Conservation (phyloP, 2,113 vertebrate genomes). For the Cryptomyrus ogoouensis region DNA sequence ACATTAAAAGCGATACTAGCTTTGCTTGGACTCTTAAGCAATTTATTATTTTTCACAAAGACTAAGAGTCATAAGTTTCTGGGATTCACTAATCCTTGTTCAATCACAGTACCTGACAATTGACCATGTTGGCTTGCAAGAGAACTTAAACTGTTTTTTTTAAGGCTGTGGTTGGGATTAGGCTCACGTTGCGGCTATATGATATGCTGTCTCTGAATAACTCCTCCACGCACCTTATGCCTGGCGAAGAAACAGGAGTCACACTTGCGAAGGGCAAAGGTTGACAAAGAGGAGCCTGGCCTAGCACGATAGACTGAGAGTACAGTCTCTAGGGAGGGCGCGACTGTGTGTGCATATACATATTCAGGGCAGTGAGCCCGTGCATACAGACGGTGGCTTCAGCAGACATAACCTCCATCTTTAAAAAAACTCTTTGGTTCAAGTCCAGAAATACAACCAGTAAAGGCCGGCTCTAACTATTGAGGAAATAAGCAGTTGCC, state of each 20-base stretch:
- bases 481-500: neutral
- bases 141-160: neutral
- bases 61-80: neutral
- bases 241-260: neutral
- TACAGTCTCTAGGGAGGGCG: neutral
- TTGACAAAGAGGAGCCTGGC: neutral
- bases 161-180: neutral
- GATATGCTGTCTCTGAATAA: neutral
- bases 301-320: neutral
- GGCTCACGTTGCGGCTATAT: neutral
- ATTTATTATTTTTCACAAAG: neutral
- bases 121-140: neutral
- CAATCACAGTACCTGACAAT: neutral
- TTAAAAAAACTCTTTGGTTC: neutral
- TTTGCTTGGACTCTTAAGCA: neutral
- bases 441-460: neutral
- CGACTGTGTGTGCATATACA: neutral
- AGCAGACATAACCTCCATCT: neutral
- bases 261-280: neutral
- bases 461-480: neutral
- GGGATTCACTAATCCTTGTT: neutral
- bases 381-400: neutral
- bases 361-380: neutral
- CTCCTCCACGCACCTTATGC: neutral
- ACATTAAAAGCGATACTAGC: neutral